Evolutionary conservation across 2,888 invertebrate genomes (phyloP).

Genomic region (Barypeithes pellucidus): DNA sequence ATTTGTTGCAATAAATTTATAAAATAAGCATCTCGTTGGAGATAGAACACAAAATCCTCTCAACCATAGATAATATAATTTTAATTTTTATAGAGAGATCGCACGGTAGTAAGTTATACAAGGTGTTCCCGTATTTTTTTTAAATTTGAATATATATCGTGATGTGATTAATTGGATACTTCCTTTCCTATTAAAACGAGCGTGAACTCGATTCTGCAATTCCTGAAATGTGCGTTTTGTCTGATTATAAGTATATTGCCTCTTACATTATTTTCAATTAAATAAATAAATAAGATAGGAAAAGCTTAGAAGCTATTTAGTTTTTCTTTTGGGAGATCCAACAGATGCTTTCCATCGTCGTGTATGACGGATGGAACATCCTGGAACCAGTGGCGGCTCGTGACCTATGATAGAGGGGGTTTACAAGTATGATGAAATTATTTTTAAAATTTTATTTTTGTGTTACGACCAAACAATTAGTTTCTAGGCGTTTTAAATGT

Average conservation of each 20-base stretch:
- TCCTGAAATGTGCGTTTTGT: slow-evolving; percentile 19
- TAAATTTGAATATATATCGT: slow-evolving; percentile 42
- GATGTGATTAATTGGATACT: slow-evolving; percentile 47
- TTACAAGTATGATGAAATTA: too few relatives aligned
- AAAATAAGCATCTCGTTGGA: slow-evolving; percentile 53
- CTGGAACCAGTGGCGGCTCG: too few relatives aligned
- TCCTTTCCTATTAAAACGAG: slow-evolving; percentile 39
- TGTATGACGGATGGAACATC: too few relatives aligned
- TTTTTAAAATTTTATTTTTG: too few relatives aligned
- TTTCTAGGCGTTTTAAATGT: too few relatives aligned
- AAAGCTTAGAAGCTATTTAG: too few relatives aligned
- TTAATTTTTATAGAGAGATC: slow-evolving; percentile 48
- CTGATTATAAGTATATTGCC: slow-evolving; percentile 2
- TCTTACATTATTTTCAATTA: slow-evolving; percentile 3
- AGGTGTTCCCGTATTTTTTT: slow-evolving; percentile 35
- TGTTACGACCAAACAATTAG: too few relatives aligned
- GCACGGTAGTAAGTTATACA: slow-evolving; percentile 46
- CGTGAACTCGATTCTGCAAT: slow-evolving; percentile 30
- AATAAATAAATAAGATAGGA: background rate
- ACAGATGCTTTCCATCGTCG: too few relatives aligned
- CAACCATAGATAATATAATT: slow-evolving; percentile 53
- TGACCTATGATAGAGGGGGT: too few relatives aligned
- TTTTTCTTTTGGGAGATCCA: too few relatives aligned
- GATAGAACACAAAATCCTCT: slow-evolving; percentile 52
- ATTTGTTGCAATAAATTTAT: slow-evolving; percentile 57